Conservation (phyloP, 1,140 invertebrate genomes). For the Tetramorium parvispinum region DNA sequence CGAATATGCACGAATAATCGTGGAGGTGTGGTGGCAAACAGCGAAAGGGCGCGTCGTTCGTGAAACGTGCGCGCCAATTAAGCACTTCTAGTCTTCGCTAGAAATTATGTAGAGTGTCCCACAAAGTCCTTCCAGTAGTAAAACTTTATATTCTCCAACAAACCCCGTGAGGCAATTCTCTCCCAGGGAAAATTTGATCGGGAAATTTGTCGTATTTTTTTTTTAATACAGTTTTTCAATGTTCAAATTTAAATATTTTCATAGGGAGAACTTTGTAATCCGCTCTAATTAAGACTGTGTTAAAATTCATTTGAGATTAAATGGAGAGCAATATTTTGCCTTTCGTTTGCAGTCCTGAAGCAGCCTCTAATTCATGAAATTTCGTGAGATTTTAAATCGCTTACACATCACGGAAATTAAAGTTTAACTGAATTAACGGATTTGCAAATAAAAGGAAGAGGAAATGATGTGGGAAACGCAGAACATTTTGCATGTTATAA, state of each 20-base stretch:
- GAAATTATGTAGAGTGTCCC: conserved; percentile 27
- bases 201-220: neutral
- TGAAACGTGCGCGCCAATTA: conserved; percentile 31
- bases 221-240: neutral
- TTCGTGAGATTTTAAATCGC: conserved; percentile 4
- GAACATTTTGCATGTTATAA: neutral
- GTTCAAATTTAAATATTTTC: conserved; percentile 40
- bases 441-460: neutral
- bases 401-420: conserved; percentile 4
- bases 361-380: neutral
- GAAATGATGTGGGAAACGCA: neutral
- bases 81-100: neutral
- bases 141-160: conserved; percentile 15
- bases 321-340: conserved; percentile 28
- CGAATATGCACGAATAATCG: conserved; percentile 27
- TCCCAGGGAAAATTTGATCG: conserved; percentile 11
- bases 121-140: conserved; percentile 20
- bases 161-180: neutral
- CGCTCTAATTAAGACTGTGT: conserved; percentile 30
- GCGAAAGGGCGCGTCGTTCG: conserved; percentile 13
- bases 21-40: neutral
- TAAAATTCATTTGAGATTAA: conserved; percentile 29
- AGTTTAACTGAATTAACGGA: conserved; percentile 24
- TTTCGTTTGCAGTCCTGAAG: neutral
- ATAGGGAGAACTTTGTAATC: conserved; percentile 9